Conservation (phyloP, 2,113 vertebrate species). For the Colinus virginianus region DNA sequence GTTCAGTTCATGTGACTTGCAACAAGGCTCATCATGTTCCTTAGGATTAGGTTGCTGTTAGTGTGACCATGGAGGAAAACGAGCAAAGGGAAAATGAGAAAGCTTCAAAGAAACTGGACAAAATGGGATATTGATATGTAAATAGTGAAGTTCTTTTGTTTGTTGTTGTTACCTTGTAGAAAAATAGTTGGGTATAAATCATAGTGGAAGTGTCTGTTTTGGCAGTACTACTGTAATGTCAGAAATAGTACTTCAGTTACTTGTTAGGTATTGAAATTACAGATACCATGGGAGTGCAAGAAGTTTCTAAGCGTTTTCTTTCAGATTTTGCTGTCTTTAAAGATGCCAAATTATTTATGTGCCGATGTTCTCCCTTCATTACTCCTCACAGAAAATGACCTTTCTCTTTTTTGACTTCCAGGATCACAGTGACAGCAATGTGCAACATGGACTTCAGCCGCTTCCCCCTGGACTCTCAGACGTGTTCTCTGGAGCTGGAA, state of each 20-base stretch:
- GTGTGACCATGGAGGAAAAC: neutral
- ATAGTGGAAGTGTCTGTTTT: accelerated
- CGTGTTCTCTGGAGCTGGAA: slow-evolving; percentile 93
- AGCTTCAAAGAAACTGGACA: neutral
- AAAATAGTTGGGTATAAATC: neutral
- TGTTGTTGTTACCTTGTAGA: neutral
- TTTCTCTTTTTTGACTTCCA: slow-evolving; percentile 62
- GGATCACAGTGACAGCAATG: slow-evolving; percentile 95
- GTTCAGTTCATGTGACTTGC: neutral
- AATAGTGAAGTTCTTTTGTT: neutral
- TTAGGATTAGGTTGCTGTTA: neutral
- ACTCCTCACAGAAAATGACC: neutral
- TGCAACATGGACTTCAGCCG: slow-evolving; percentile 98
- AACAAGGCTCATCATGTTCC: neutral
- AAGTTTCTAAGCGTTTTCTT: neutral
- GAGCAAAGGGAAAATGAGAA: neutral
- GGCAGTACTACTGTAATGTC: neutral
- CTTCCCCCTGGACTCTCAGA: slow-evolving; percentile 97
- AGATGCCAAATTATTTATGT: neutral
- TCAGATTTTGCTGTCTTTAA: neutral
- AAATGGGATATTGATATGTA: neutral
- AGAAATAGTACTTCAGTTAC: neutral
- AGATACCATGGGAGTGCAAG: neutral
- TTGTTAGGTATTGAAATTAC: neutral
- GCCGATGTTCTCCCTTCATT: neutral